Evolutionary conservation across 1,140 invertebrate species (phyloP).

Genomic region (Pseudachorutes palmiensis): DNA sequence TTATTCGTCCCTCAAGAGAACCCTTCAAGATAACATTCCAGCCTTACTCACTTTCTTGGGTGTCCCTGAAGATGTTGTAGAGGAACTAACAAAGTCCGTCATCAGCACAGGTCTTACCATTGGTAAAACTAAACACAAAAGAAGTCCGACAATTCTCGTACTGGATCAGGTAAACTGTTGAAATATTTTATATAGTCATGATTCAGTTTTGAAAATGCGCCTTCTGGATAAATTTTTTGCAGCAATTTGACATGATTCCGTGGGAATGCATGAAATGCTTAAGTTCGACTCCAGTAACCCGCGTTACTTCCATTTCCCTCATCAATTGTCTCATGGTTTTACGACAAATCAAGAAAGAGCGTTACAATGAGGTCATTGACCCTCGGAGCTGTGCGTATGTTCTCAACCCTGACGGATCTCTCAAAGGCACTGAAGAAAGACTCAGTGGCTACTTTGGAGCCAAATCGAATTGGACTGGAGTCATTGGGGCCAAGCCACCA

Average conservation of each 20-base stretch:
- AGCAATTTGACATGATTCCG: slow-evolving; percentile 33
- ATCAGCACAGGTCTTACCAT: not conserved
- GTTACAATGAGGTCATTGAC: slow-evolving; percentile 18
- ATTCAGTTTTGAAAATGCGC: not conserved
- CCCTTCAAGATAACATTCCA: not conserved
- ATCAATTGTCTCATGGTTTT: slow-evolving; percentile 16
- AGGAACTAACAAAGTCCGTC: too few relatives aligned
- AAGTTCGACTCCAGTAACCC: slow-evolving; percentile 24
- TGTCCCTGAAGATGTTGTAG: not conserved
- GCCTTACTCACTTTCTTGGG: slow-evolving; percentile 5
- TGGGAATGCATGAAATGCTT: slow-evolving; percentile 31
- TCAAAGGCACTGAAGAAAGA: slow-evolving; percentile 29
- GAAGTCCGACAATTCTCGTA: slow-evolving; percentile 32
- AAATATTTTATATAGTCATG: too few relatives aligned
- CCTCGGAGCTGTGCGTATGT: slow-evolving; percentile 22
- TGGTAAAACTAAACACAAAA: too few relatives aligned
- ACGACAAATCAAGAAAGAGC: not conserved
- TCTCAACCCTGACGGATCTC: slow-evolving; percentile 31
- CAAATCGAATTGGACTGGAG: slow-evolving; percentile 24
- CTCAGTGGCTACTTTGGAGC: slow-evolving; percentile 26
- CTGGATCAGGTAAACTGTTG: slow-evolving; percentile 29
- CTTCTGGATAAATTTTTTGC: not conserved
- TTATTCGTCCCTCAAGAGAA: not conserved
- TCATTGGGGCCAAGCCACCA: slow-evolving; percentile 20
- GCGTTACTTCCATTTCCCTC: slow-evolving; percentile 30